These are phyloP conservation scores for Cybosia mesomella DNA, from an alignment of 2,888 invertebrate genomes.

Conservation along the genomic window DNA sequence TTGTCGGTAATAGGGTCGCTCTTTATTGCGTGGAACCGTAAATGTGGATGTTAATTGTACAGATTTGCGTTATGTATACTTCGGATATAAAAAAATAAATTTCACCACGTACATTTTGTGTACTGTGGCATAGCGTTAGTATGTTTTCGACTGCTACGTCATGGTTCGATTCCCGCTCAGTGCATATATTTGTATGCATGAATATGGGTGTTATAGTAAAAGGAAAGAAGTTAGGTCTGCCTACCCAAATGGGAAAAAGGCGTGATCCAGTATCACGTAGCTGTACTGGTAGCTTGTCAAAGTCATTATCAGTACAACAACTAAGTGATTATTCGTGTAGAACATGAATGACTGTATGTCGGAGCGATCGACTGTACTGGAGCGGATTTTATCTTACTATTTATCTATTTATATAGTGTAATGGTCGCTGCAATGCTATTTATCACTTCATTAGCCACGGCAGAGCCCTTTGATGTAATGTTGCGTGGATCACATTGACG, in stretches of 20 bases:
- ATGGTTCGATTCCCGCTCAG: too few relatives aligned
- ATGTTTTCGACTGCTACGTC: too few relatives aligned
- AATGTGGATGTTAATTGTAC: too few relatives aligned
- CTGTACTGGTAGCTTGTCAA: constrained; percentile 5
- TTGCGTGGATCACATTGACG: constrained; percentile 42
- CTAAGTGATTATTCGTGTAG: constrained; percentile 15
- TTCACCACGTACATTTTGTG: too few relatives aligned
- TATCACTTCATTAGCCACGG: constrained; percentile 64
- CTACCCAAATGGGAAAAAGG: background rate
- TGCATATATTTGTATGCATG: too few relatives aligned
- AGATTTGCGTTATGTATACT: too few relatives aligned
- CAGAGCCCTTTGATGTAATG: constrained; percentile 61
- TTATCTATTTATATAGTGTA: constrained; percentile 49
- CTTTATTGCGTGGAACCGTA: too few relatives aligned
- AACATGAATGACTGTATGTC: background rate
- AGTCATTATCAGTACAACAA: constrained; percentile 11
- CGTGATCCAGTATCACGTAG: background rate
- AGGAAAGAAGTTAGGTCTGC: background rate
- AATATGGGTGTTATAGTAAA: background rate
- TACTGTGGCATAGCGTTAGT: too few relatives aligned
- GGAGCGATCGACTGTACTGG: constrained; percentile 10
- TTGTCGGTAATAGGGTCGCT: background rate
- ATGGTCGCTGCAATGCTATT: constrained; percentile 51
- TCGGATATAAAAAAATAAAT: too few relatives aligned
- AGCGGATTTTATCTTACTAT: constrained; percentile 34